Base-by-base conservation (phyloP, 2,113 vertebrate genomes). In the Onychostruthus taczanowskii region DNA sequence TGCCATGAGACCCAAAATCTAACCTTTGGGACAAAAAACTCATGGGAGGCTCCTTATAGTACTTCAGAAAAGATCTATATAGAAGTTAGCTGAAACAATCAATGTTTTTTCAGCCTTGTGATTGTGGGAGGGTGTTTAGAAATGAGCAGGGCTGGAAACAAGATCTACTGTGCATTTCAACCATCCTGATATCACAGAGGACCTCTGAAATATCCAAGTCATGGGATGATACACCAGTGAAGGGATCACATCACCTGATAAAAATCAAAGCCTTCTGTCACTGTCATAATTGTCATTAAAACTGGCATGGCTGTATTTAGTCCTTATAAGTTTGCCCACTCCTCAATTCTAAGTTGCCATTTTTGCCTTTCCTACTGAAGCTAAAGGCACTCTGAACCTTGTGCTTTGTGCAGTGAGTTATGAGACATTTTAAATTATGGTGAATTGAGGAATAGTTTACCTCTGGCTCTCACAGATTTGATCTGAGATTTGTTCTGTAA, bases 351-450 rank as follows among this genome's bases (percentile, higher is more conserved):
- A 75, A 75, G 83, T 61, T 66, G 30, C 46, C 6, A 2, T 37
- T 37, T 92, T 73, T 92, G 37, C 67, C 33, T 87, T 58, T 70
- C 43, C 37, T 46, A 14, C 31, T 47, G 41, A 50, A 75, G n/a
- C 67, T 75, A 47, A 83, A 92, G 46, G 62, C 41, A 52, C 37
- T 66, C 61, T 78, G 50, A 78, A 92, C 84, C 13, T 52, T 83
- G 70, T 37, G 46, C 61, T 82, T 74, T 70, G 37, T 67, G 62
- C 41, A 75, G 46, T 72, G 72, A 87, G 52, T 75, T 94, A 69
- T 46, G 84, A 95, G 87, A 58, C 56, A 82, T 72, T 90, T 94
- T 92, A 95, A 96, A 94, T 84, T 92, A 81, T 41, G 72, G 63
- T 91, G 39, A 47, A 64, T 41, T 69, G n/a, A 86, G 44, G 74